phyloP scores from a whole-genome alignment of 2,888 invertebrate genomes.

The Parnassius mnemosyne region DNA sequence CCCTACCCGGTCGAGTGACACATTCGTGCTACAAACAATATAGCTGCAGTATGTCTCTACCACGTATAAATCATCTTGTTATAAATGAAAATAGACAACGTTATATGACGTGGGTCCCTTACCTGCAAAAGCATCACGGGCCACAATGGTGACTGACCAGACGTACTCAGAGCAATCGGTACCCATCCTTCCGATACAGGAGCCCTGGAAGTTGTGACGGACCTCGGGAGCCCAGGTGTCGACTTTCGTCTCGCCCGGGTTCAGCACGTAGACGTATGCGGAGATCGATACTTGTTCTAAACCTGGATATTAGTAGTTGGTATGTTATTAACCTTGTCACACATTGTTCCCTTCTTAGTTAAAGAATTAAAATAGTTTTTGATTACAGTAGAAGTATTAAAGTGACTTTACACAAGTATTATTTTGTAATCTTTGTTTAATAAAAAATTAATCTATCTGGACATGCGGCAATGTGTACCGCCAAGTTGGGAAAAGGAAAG shows the following conservation, averaged over 20 bases:
- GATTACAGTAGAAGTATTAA: no score
- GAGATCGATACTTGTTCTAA: slow-evolving; percentile 63
- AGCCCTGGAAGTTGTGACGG: slow-evolving; percentile 83
- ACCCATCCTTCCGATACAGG: slow-evolving; percentile 79
- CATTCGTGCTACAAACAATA: no score
- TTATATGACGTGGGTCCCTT: slow-evolving; percentile 10
- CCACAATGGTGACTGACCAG: slow-evolving; percentile 86
- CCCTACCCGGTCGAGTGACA: no score
- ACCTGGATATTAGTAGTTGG: slow-evolving; percentile 38
- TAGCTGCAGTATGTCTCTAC: neutral
- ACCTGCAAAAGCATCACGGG: slow-evolving; percentile 85
- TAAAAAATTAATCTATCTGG: no score
- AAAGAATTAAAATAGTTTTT: no score
- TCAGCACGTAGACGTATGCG: slow-evolving; percentile 64
- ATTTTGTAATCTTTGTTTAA: no score
- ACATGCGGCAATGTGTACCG: no score
- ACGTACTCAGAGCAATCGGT: slow-evolving; percentile 82
- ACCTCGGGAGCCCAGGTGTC: slow-evolving; percentile 82
- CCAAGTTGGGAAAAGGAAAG: no score
- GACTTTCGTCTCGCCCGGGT: slow-evolving; percentile 35
- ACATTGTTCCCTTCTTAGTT: no score
- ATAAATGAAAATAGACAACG: neutral
- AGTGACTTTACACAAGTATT: no score
- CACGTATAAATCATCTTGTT: neutral
- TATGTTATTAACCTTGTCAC: no score